Base-by-base conservation (phyloP, 2,888 invertebrate species). In the Erebia palarica region DNA sequence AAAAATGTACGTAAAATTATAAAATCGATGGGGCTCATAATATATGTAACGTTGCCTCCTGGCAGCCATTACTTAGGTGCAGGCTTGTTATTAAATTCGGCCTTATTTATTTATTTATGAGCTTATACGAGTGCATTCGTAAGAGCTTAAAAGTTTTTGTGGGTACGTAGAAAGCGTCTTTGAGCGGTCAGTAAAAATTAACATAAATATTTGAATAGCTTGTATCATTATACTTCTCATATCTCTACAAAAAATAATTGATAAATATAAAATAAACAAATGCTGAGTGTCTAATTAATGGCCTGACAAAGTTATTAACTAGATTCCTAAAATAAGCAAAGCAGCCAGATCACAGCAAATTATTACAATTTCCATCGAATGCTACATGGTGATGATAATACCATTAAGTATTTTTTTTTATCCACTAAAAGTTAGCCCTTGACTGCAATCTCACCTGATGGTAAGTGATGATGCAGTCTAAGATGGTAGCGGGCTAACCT, bases 91-190 rank as follows among this genome's bases (percentile, higher is more conserved):
- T 93, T 93, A 93, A 89, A 91, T 88, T 89, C 89, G 89, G 86
- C 84, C 86, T 89, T 91, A 91, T 91, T 92, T 92, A 90, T 91
- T 91, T 91, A 92, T 92, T 91, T 91, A 90, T 86, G 88, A 84
- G 83, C 84, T 81, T 69, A 75, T 69, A 71, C 68, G 51, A 71
- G 65, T 67, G 65, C 67, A 57, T 67, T 70, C 60, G 73, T 68
- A 68, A 69, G 42, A 51, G 53, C 13, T 65, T 55, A 16, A 42
- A 55, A 18, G n/a, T 18, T 51, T 66, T 57, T 14, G 47, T 21
- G 27, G 10, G 18, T 18, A 18, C 16, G 16, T 55, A 55, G 16
- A 55, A n/a, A 49, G 0, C 16, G 5, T 1, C 36, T 47, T 18
- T 61, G 18, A 18, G 18, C 61, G 16, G n/a, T 9, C 1, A 44